These are phyloP conservation scores for Torymus aiolomorphi DNA, from an alignment of 2,888 invertebrate species.

Conservation along the genomic window DNA sequence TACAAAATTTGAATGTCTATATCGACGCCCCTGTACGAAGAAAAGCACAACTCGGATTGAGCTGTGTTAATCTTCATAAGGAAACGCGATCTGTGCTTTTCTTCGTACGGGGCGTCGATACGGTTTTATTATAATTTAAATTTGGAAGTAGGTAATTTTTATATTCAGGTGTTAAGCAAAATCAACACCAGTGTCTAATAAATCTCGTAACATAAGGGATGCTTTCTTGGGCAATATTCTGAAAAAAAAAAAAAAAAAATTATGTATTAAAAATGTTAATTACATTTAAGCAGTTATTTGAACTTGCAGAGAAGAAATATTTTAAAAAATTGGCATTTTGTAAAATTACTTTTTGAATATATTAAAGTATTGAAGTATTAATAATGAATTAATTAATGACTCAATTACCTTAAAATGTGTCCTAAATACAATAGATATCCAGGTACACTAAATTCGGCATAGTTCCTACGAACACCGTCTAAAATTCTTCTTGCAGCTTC, in stretches of 20 bases:
- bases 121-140: constrained; percentile 14
- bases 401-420: constrained; percentile 76
- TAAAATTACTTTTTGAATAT: no score
- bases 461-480: constrained; percentile 80
- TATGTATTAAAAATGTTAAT: constrained; percentile 5
- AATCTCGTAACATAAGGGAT: constrained; percentile 79
- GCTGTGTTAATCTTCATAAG: no score
- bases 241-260: constrained; percentile 61
- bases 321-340: no score
- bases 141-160: not conserved
- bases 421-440: constrained; percentile 79
- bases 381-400: no score
- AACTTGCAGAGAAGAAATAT: no score
- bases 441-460: constrained; percentile 81
- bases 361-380: no score
- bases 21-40: no score
- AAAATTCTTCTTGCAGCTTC: constrained; percentile 80
- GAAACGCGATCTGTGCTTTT: no score
- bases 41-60: no score
- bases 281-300: not conserved
- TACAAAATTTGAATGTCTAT: constrained; percentile 35
- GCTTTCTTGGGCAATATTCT: constrained; percentile 80
- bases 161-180: constrained; percentile 76
- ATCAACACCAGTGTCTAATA: constrained; percentile 82
- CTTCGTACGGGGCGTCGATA: no score